Base-by-base conservation (phyloP, 2,888 invertebrate genomes). In the Trichopoda pennipes region DNA sequence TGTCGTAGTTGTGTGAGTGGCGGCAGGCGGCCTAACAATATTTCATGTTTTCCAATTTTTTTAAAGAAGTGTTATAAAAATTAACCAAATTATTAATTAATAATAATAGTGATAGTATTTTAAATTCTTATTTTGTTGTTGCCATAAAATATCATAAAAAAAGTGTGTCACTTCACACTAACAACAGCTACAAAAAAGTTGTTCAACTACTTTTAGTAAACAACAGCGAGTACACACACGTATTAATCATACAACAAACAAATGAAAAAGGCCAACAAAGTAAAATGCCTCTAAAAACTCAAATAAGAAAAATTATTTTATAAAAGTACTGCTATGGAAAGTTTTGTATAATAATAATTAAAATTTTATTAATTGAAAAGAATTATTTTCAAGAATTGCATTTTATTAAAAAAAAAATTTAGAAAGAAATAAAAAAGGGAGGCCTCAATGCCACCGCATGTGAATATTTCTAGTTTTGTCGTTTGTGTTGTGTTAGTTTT, bases 121-220 rank as follows among this genome's bases (percentile, higher is more conserved):
- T 28, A 28, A 28, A 7, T 28, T 6, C 8, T 28, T 28, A 1
- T 28, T 28, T 6, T 28, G 28, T 28, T 32, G 53, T 63, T 14
- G 35, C 53, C 53, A 14, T 19, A 8, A 61, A 69, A 55, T 44
- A 7, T 44, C 16, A n/a, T 44, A 56, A 68, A 55, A 58, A 17
- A 55, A 58, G 23, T 55, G 68, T 80, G 61, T 56, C 79, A 53
- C 53, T 68, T 61, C 61, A 53, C 44, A 53, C 44, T 38, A 66
- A 53, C 60, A 74, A 60, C 60, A 73, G 68, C 61, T 35, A 73
- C 55, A 79, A 68, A 78, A 80, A 74, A 80, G 79, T 80, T 80
- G 79, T 68, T 68, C 17, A 74, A 74, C 79, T 47, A 60, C 73
- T 80, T 80, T 80, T 74, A 38, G 55, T 79, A 73, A 79, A 61